Conservation (phyloP, 2,888 invertebrate species). For the Idaea straminata region DNA sequence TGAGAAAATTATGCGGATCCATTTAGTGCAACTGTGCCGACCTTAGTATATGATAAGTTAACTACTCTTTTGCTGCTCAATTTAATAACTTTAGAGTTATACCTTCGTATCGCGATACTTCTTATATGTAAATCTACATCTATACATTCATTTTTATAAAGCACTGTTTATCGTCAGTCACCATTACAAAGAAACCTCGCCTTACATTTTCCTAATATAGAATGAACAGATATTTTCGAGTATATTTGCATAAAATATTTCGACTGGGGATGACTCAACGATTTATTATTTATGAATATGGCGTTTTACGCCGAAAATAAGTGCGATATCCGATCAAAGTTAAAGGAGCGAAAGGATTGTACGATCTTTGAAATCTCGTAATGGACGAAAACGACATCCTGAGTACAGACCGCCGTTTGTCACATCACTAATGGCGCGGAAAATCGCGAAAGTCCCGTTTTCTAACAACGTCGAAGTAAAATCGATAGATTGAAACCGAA, state of each 20-base stretch:
- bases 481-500: constrained; percentile 60
- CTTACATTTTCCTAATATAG: constrained; percentile 1
- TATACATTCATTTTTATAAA: not conserved
- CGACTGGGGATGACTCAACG: constrained; percentile 23
- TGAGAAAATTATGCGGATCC: constrained; percentile 45
- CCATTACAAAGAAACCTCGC: not conserved
- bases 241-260: constrained; percentile 21
- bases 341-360: constrained; percentile 64
- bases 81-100: not conserved
- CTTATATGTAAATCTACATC: not conserved
- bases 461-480: constrained; percentile 57
- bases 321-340: constrained; percentile 53
- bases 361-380: constrained; percentile 67
- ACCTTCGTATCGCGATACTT: not conserved
- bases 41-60: constrained; percentile 18
- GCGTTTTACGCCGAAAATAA: constrained; percentile 40
- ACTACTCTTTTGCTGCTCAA: constrained; percentile 17
- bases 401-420: constrained; percentile 71
- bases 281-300: constrained; percentile 26
- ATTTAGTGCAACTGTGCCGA: constrained; percentile 35
- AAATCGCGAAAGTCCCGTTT: constrained; percentile 68
- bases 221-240: constrained; percentile 15
- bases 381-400: constrained; percentile 70
- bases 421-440: constrained; percentile 71
- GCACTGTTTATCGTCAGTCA: not conserved